A percentile compares a stretch with the other conserved stretches of the same genome.
Conservation (phyloP, 2,113 vertebrate species). For the Rattus rattus region DNA sequence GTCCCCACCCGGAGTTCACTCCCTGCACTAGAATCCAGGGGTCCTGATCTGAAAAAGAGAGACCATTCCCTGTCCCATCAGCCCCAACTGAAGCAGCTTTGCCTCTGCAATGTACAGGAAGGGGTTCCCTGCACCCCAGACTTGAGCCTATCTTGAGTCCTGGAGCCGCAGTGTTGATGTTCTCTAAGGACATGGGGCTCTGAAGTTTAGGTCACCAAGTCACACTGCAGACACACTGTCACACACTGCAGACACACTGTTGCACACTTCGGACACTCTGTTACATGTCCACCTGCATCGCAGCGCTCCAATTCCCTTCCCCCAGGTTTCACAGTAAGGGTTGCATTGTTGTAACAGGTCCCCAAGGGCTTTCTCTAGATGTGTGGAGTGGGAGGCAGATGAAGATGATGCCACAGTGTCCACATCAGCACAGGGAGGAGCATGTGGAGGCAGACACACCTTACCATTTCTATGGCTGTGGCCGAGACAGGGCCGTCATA, state of each 20-base stretch:
- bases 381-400: too few relatives aligned
- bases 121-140: not conserved
- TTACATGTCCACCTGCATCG: not conserved
- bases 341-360: not conserved
- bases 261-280: too few relatives aligned
- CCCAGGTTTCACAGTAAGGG: rapidly evolving
- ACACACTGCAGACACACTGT: not conserved
- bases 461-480: not conserved
- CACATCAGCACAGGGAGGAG: not conserved
- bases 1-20: not conserved
- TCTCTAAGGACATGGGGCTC: not conserved
- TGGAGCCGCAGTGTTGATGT: rapidly evolving
- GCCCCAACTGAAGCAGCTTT: rapidly evolving
- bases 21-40: not conserved
- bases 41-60: not conserved
- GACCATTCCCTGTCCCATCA: rapidly evolving
- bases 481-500: not conserved
- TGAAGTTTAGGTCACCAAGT: not conserved
- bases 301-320: not conserved
- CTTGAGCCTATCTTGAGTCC: too few relatives aligned
- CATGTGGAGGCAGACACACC: not conserved
- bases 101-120: not conserved
- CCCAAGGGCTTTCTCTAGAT: not conserved
- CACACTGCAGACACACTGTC: too few relatives aligned
- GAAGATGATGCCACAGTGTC: not conserved